These are phyloP conservation scores for Microctonus hyperodae DNA, from an alignment of 2,888 invertebrate species.

Conservation along the genomic window DNA sequence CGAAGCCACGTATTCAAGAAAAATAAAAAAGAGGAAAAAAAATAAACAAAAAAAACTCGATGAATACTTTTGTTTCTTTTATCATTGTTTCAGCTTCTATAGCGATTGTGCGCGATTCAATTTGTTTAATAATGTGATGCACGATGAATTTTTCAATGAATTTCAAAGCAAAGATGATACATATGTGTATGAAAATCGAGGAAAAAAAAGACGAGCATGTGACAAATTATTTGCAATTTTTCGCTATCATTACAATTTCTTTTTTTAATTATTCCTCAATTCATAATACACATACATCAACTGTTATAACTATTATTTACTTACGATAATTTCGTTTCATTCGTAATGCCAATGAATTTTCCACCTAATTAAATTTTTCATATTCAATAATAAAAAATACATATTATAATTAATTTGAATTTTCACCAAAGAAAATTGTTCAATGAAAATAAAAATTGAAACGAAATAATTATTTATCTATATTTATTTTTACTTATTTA, in stretches of 20 bases:
- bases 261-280: no score
- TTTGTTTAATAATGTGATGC: background rate
- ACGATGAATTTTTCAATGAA: constrained; percentile 4
- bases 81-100: background rate
- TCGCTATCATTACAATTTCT: no score
- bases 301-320: background rate
- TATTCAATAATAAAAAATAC: background rate
- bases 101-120: background rate
- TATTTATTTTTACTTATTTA: background rate
- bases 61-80: background rate
- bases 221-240: no score
- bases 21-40: background rate
- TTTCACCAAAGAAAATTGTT: background rate
- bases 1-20: background rate
- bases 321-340: background rate
- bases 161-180: background rate
- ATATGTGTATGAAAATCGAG: background rate
- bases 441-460: background rate
- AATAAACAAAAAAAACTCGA: background rate
- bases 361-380: background rate
- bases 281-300: no score
- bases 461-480: background rate
- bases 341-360: background rate
- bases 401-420: background rate
- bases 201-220: no score